These are phyloP conservation scores for Hyles lineata DNA, from an alignment of 2,888 invertebrate species.

Conservation along the genomic window DNA sequence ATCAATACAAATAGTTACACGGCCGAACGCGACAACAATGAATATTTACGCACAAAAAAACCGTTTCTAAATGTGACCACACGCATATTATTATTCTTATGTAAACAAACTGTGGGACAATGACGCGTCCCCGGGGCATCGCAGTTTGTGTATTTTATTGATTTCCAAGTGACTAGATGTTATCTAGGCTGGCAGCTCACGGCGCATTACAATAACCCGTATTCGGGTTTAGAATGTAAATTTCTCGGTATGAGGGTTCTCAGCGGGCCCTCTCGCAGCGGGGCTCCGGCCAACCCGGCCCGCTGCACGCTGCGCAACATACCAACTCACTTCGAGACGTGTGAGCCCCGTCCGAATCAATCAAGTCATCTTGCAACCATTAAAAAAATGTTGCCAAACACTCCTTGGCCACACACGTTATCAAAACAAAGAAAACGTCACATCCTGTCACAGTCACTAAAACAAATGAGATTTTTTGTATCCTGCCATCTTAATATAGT, in stretches of 20 bases:
- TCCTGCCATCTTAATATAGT: constrained; percentile 36
- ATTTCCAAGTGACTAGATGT: constrained; percentile 63
- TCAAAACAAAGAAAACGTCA: constrained; percentile 52
- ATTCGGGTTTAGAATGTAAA: constrained; percentile 73
- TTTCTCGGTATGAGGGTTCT: constrained; percentile 65
- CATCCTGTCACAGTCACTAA: constrained; percentile 36
- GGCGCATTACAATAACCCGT: constrained; percentile 54
- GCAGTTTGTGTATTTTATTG: constrained; percentile 56
- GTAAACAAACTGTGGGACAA: constrained; percentile 19
- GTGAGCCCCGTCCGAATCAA: constrained; percentile 70
- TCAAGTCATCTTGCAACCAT: constrained; percentile 64
- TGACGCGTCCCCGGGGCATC: constrained; percentile 7
- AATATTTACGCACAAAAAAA: constrained; percentile 21
- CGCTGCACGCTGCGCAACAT: constrained; percentile 80
- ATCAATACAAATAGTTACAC: constrained; percentile 30
- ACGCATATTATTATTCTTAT: constrained; percentile 23
- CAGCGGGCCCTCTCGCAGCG: constrained; percentile 63
- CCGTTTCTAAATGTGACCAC: constrained; percentile 23
- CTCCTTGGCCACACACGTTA: constrained; percentile 56
- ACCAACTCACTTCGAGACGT: constrained; percentile 76
- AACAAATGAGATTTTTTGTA: constrained; percentile 25
- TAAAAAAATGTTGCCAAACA: constrained; percentile 60
- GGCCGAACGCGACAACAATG: constrained; percentile 12
- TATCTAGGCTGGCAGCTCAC: constrained; percentile 47
- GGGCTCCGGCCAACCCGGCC: constrained; percentile 59